These are phyloP conservation scores for Agrochola macilenta DNA, from an alignment of 2,888 invertebrate genomes.

Conservation along the genomic window DNA sequence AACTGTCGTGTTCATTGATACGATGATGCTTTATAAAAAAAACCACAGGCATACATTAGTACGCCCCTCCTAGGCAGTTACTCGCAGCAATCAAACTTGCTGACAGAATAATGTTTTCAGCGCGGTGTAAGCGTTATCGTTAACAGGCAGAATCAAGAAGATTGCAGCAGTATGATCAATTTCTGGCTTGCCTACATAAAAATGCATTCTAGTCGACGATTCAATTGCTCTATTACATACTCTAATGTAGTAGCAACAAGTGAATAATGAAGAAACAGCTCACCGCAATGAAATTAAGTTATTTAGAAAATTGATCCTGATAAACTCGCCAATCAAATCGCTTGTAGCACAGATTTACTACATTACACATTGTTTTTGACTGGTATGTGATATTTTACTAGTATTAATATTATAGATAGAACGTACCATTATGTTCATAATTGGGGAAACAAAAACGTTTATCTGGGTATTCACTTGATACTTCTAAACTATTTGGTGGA, in stretches of 20 bases:
- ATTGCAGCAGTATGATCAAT: neutral
- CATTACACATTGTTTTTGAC: neutral
- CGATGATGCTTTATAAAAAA: neutral
- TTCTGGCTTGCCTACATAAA: neutral
- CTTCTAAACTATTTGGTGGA: neutral
- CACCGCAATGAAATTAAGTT: conserved; percentile 3
- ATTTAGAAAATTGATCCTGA: conserved; percentile 10
- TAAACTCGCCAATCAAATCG: neutral
- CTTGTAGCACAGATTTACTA: conserved; percentile 12
- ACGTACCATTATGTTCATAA: neutral
- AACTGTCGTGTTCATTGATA: neutral
- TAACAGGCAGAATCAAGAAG: neutral
- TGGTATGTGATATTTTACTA: neutral
- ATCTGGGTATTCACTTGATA: neutral
- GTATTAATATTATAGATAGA: neutral
- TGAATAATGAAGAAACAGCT: conserved; percentile 9
- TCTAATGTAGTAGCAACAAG: neutral
- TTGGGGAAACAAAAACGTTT: neutral
- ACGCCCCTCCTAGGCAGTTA: neutral
- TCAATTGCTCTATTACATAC: conserved; percentile 4
- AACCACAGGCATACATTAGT: neutral
- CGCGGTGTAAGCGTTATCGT: neutral
- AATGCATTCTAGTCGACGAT: neutral
- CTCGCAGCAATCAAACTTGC: neutral
- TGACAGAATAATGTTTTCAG: neutral